Evolutionary conservation across 2,888 invertebrate genomes (phyloP).

Genomic region (Blomia tropicalis): DNA sequence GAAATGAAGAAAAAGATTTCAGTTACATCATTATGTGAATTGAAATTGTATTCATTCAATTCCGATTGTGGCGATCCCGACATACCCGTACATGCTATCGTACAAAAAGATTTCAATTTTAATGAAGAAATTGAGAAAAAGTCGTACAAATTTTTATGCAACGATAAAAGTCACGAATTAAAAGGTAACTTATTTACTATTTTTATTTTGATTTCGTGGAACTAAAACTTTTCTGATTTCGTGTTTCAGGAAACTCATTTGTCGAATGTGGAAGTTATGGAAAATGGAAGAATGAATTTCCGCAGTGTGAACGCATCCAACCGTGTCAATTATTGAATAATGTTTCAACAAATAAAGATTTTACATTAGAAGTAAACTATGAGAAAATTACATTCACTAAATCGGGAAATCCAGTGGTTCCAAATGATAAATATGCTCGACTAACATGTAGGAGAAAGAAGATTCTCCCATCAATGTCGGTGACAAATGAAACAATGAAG

Average conservation of each 20-base stretch:
- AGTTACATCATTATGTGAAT: background rate
- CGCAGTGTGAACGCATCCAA: background rate
- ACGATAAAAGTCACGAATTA: conserved; percentile 1
- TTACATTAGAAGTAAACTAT: background rate
- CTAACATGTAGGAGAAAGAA: background rate
- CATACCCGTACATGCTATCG: background rate
- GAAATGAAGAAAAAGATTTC: conserved; percentile 4
- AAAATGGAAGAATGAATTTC: conserved; percentile 6
- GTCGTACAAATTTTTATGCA: conserved; percentile 1
- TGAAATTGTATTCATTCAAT: background rate
- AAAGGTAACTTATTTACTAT: background rate
- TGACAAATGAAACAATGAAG: background rate
- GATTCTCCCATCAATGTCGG: background rate
- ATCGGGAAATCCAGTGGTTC: background rate
- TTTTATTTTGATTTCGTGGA: no score
- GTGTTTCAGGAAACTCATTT: background rate
- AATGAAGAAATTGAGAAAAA: conserved; percentile 1
- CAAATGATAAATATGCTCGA: conserved; percentile 8
- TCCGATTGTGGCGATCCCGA: conserved; percentile 3
- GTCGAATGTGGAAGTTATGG: conserved; percentile 9
- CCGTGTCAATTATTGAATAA: background rate
- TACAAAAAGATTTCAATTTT: conserved; percentile 3
- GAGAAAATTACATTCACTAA: background rate
- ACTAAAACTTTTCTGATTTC: background rate
- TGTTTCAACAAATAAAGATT: background rate